Conservation (phyloP, 2,113 vertebrate genomes). For the Grantiella picta region DNA sequence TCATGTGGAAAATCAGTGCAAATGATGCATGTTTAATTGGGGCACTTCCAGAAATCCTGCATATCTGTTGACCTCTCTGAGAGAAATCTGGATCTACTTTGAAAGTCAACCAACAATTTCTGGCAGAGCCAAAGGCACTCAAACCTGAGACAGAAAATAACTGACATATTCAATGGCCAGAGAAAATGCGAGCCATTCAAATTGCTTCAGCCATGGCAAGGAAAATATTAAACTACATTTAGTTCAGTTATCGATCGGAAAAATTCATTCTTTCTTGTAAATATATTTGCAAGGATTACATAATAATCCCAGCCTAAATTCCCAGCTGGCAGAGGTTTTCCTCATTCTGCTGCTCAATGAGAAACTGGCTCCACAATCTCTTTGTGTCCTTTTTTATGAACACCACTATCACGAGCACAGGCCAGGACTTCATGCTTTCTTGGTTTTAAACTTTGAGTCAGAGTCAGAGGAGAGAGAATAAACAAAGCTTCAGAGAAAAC, state of each 20-base stretch:
- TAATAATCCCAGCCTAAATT: neutral
- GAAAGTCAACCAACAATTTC: slow-evolving; percentile 39
- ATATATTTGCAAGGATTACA: neutral
- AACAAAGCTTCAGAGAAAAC: neutral
- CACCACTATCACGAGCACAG: neutral
- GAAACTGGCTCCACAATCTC: neutral
- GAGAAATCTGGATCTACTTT: slow-evolving; percentile 35
- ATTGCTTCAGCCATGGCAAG: neutral
- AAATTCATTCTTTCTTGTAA: neutral
- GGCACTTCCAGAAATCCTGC: slow-evolving; percentile 25
- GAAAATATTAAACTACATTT: neutral
- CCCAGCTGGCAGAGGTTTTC: neutral
- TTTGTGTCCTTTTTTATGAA: neutral
- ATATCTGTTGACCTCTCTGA: slow-evolving; percentile 23
- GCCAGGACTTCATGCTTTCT: neutral
- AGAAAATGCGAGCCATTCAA: neutral
- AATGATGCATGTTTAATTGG: slow-evolving; percentile 53
- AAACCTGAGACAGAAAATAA: neutral
- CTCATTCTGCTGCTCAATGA: neutral
- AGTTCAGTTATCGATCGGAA: neutral
- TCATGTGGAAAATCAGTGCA: slow-evolving; percentile 64
- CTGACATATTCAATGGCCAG: neutral
- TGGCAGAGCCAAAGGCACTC: neutral
- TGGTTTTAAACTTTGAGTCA: neutral
- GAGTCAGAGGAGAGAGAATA: neutral